These are phyloP conservation scores for Drosophila hydei DNA, from an alignment of 1,140 invertebrate genomes.

Conservation along the genomic window DNA sequence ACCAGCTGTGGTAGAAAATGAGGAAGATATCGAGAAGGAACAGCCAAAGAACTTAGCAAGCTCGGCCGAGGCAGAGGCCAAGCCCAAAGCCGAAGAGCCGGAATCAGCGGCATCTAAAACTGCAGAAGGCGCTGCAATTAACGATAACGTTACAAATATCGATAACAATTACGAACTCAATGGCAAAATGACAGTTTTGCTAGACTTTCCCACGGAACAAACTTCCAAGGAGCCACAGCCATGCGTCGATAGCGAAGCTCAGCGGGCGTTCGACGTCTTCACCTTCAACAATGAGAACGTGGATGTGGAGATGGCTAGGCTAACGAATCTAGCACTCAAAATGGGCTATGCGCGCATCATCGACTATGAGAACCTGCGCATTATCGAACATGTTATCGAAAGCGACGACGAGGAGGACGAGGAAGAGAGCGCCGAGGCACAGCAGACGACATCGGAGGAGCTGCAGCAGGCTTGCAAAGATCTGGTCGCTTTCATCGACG, in stretches of 20 bases:
- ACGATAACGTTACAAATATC: not conserved
- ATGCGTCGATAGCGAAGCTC: not conserved
- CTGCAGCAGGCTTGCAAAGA: constrained; percentile 58
- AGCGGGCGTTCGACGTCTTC: not conserved
- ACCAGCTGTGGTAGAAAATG: constrained; percentile 15
- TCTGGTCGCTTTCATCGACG: constrained; percentile 74
- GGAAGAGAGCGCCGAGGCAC: constrained; percentile 3
- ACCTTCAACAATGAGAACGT: constrained; percentile 11
- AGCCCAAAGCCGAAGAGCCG: constrained; percentile 45
- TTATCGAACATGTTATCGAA: constrained; percentile 80
- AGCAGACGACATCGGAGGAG: constrained; percentile 4
- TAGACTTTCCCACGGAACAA: not conserved
- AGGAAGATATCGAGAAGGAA: constrained; percentile 23
- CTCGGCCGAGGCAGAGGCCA: not conserved
- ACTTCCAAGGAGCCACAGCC: not conserved
- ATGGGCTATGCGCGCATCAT: constrained; percentile 76
- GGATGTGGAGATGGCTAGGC: constrained; percentile 50
- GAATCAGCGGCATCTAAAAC: not conserved
- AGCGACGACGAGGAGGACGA: constrained; percentile 53
- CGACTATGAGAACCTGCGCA: constrained; percentile 77
- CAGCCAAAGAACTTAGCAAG: not conserved
- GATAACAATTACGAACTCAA: constrained; percentile 36
- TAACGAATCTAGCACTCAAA: constrained; percentile 48
- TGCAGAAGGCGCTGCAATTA: not conserved
- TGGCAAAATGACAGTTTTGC: constrained; percentile 11